phyloP scores from a whole-genome alignment of 2,797 vertebrate genomes.

The Amniataba percoides region DNA sequence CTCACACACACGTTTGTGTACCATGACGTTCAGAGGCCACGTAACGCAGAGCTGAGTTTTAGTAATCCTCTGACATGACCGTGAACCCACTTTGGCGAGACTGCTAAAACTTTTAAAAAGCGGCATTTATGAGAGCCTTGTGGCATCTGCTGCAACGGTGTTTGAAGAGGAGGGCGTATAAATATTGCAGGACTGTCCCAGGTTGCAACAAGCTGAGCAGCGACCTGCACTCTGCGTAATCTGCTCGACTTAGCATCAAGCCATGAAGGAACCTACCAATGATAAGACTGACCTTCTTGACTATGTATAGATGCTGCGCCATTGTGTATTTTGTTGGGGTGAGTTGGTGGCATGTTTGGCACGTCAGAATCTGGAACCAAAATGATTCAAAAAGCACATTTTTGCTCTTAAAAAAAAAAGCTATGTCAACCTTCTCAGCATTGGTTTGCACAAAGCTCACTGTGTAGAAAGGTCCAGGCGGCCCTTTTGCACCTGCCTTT shows the following conservation, averaged over 20 bases:
- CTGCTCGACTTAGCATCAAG: constrained; percentile 41
- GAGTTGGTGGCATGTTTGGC: background rate
- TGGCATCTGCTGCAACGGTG: constrained; percentile 32
- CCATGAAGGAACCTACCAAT: constrained; percentile 21
- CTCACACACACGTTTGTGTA: constrained; percentile 4
- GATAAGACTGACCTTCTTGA: constrained; percentile 40
- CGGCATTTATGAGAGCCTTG: constrained; percentile 34
- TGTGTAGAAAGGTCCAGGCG: background rate
- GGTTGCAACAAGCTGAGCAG: constrained; percentile 39
- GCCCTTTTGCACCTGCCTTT: constrained; percentile 15
- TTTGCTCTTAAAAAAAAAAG: background rate
- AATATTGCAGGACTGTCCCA: constrained; percentile 63
- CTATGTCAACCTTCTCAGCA: background rate
- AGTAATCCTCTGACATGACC: constrained; percentile 37
- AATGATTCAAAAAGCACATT: background rate
- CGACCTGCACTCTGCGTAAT: constrained; percentile 32
- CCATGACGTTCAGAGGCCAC: constrained; percentile 15
- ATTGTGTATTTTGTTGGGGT: background rate
- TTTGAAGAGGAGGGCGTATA: constrained; percentile 38
- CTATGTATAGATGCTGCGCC: constrained; percentile 36
- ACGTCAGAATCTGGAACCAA: background rate
- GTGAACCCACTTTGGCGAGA: constrained; percentile 38
- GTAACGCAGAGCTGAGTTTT: constrained; percentile 12
- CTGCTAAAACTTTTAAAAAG: constrained; percentile 51
- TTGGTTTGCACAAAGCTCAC: background rate